phyloP scores from a whole-genome alignment of 2,797 vertebrate genomes.

The Luscinia luscinia region DNA sequence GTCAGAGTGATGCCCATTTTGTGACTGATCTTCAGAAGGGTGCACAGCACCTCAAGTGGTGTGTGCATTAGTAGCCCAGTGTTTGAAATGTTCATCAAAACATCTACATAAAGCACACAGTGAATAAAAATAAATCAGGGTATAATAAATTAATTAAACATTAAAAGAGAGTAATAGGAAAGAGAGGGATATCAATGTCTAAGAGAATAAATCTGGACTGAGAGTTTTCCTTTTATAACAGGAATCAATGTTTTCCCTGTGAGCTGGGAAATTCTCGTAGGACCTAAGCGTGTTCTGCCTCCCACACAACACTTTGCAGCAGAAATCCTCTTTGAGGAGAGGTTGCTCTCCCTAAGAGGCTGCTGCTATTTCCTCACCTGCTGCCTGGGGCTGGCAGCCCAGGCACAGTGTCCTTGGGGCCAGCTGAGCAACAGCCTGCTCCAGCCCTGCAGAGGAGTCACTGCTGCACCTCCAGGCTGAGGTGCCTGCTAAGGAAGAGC shows the following conservation, averaged over 20 bases:
- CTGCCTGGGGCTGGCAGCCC: neutral
- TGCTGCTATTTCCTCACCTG: neutral
- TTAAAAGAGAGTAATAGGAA: neutral
- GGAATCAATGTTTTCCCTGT: neutral
- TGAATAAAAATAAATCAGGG: neutral
- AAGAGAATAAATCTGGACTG: neutral
- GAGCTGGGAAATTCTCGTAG: neutral
- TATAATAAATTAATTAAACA: neutral
- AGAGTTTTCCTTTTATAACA: constrained; percentile 20
- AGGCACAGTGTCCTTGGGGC: accelerated
- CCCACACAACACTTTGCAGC: neutral
- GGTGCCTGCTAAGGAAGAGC: neutral
- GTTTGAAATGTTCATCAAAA: neutral
- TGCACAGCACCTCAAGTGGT: neutral
- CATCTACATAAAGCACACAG: neutral
- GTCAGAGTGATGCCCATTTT: neutral
- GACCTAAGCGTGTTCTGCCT: neutral
- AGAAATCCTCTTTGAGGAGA: constrained; percentile 1
- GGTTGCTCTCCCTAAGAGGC: neutral
- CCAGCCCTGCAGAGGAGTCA: neutral
- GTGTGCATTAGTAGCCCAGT: neutral
- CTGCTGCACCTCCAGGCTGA: neutral
- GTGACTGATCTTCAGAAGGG: neutral
- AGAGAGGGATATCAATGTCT: neutral
- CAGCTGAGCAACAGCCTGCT: neutral